Conservation (phyloP, 2,113 vertebrate species). For the Microcebus lehilahytsara region DNA sequence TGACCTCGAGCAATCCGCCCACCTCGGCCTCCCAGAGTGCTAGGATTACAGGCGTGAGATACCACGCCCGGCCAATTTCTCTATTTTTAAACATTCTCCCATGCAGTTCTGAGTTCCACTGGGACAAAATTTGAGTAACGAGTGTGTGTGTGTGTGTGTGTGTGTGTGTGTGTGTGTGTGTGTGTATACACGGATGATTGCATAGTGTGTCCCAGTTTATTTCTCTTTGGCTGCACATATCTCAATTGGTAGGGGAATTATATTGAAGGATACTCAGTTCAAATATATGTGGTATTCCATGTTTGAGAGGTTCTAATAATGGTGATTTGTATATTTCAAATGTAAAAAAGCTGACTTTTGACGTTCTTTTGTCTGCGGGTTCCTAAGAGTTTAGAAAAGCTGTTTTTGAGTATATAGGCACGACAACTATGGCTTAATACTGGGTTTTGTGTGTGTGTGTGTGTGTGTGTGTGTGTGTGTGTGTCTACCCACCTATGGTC, state of each 20-base stretch:
- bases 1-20: no score
- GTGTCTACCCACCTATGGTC: not conserved
- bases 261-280: conserved; percentile 21
- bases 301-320: not conserved
- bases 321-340: conserved; percentile 26
- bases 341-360: not conserved
- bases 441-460: not conserved
- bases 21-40: no score
- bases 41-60: no score
- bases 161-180: not conserved
- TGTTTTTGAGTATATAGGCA: not conserved
- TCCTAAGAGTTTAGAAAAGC: conserved; percentile 10
- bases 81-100: not conserved
- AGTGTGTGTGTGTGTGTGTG: not conserved
- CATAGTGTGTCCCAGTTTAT: not conserved
- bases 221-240: not conserved
- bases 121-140: not conserved
- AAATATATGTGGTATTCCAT: not conserved
- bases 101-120: not conserved
- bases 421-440: not conserved
- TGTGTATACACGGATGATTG: not conserved
- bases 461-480: not conserved
- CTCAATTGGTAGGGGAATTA: not conserved
- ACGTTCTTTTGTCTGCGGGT: not conserved
- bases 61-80: not conserved